phyloP scores from a whole-genome alignment of 2,888 invertebrate genomes.

The Oegoconia quadripuncta region DNA sequence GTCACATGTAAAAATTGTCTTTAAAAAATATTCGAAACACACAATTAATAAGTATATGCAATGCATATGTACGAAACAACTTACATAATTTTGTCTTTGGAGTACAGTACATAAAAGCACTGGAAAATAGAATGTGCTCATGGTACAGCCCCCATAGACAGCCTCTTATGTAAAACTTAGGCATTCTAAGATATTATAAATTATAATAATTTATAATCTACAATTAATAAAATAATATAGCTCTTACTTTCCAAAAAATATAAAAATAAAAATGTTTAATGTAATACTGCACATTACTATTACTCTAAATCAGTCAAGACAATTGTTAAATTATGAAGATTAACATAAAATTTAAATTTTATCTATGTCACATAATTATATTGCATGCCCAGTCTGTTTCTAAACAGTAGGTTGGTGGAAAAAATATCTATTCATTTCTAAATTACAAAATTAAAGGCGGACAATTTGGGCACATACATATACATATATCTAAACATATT shows the following conservation, averaged over 20 bases:
- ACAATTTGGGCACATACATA: slow-evolving; percentile 52
- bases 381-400: slow-evolving; percentile 33
- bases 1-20: slow-evolving; percentile 39
- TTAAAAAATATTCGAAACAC: slow-evolving; percentile 45
- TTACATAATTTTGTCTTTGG: slow-evolving; percentile 45
- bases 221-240: slow-evolving; percentile 71
- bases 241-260: slow-evolving; percentile 57
- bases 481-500: slow-evolving; percentile 8
- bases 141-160: slow-evolving; percentile 44
- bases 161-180: slow-evolving; percentile 41
- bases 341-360: slow-evolving; percentile 41
- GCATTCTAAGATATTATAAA: slow-evolving; percentile 42
- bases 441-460: slow-evolving; percentile 40
- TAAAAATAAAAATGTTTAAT: slow-evolving; percentile 63
- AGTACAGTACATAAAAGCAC: slow-evolving; percentile 49
- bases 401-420: slow-evolving; percentile 40
- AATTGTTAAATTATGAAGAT: slow-evolving; percentile 49
- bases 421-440: slow-evolving; percentile 34
- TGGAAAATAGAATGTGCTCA: slow-evolving; percentile 41
- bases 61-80: slow-evolving; percentile 23
- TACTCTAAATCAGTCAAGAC: slow-evolving; percentile 75
- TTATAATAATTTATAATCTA: no score
- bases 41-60: slow-evolving; percentile 34
- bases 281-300: slow-evolving; percentile 74
- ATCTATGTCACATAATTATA: slow-evolving; percentile 35